Base-by-base conservation (phyloP, 2,888 invertebrate genomes). In the Clanis bilineata region DNA sequence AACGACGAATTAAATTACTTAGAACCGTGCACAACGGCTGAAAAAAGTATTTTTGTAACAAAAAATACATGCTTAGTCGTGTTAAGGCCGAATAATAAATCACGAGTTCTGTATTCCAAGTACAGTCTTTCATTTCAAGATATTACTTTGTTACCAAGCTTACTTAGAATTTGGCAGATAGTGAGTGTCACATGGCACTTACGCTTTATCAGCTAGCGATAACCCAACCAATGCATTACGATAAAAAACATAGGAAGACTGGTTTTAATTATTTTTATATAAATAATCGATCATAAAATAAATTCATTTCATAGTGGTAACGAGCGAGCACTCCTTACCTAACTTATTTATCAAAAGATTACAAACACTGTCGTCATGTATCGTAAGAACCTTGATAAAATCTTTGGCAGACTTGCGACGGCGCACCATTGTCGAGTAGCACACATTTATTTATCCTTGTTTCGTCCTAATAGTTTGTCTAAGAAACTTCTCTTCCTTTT, bases 131-230 rank as follows among this genome's bases (percentile, higher is more conserved):
- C 59, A 56, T 41, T 41, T 58, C 54, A 60, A 57, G 59, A 60
- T 57, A 60, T 62, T 59, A 66, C 63, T 64, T 63, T 63, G 68
- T 72, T 68, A 65, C 62, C 57, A 71, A 66, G 66, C 64, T 69
- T 61, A 74, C 72, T 74, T 76, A 77, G 72, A 79, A 84, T 85
- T 88, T 76, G 74, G 81, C 77, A 73, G 88, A 89, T 87, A 90
- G 81, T 83, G 83, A 83, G 88, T 88, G 88, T 87, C 90, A 87
- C 89, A 88, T 86, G 88, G 85, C 89, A 88, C 88, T 84, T 85
- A 82, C 65, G 59, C 75, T 66, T 83, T 90, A 90, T 90, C 90
- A 85, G 74, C 76, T 77, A 73, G 73, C 73, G 91, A 92, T 92
- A 92, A 90, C 86, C 89, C 87, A 83, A 83, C 83, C 84, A 83